Evolutionary conservation across 1,140 invertebrate genomes (phyloP).

Genomic region (Agrypnia vestita): DNA sequence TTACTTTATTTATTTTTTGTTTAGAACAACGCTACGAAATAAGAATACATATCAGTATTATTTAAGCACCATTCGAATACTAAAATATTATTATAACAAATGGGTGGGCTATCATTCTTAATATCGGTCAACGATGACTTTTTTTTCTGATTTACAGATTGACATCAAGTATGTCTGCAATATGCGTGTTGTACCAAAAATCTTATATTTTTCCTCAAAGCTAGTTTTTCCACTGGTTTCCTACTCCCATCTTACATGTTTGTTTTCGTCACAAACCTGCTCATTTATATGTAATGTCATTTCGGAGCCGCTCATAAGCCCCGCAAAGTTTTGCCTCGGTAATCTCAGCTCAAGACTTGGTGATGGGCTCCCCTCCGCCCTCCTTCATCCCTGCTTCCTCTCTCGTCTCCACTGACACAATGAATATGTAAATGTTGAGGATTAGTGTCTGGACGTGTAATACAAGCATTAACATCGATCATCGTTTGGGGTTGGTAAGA

Average conservation of each 20-base stretch:
- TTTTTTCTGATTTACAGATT: too few species aligned
- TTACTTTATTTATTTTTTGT: too few species aligned
- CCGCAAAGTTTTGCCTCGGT: constrained; percentile 41
- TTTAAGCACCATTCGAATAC: too few species aligned
- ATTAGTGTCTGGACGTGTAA: constrained; percentile 62
- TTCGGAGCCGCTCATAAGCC: constrained; percentile 41
- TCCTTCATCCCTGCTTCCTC: constrained; percentile 19
- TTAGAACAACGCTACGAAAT: too few species aligned
- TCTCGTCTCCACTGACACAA: constrained; percentile 56
- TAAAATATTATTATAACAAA: too few species aligned
- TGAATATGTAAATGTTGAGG: constrained; percentile 62
- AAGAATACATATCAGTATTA: too few species aligned
- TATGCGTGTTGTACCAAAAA: too few species aligned
- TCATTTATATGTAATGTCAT: constrained; percentile 57
- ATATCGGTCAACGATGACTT: too few species aligned
- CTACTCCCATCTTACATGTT: neutral
- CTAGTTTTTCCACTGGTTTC: neutral
- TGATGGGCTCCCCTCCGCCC: constrained; percentile 39
- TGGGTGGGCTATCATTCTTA: too few species aligned
- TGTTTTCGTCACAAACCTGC: constrained; percentile 38
- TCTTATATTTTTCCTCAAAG: too few species aligned
- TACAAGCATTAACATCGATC: constrained; percentile 62
- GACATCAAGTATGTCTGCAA: too few species aligned
- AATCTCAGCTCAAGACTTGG: constrained; percentile 52
- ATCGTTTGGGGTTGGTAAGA: constrained; percentile 58